phyloP scores from a whole-genome alignment of 2,113 vertebrate genomes.

The Aviceda subcristata region DNA sequence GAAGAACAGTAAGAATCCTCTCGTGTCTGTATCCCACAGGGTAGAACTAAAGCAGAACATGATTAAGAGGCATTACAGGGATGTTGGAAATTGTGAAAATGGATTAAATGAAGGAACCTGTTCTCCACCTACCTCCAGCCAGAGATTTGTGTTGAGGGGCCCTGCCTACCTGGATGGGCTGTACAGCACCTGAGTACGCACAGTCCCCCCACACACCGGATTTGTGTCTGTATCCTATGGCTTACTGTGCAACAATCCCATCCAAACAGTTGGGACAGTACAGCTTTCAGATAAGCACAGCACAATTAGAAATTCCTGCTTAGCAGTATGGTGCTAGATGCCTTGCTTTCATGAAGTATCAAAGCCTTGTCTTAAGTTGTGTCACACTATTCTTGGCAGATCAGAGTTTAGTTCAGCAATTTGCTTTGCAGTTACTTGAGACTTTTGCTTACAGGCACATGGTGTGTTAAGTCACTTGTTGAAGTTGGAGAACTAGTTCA shows the following conservation, averaged over 20 bases:
- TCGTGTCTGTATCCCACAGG: background rate
- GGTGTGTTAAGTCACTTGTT: background rate
- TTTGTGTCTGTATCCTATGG: background rate
- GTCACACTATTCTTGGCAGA: background rate
- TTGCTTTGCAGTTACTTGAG: background rate
- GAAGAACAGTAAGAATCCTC: constrained; percentile 86
- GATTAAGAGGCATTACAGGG: background rate
- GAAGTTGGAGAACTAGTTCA: background rate
- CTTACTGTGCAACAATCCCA: background rate
- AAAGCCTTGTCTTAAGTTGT: background rate
- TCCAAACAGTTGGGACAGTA: accelerated
- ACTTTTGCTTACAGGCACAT: accelerated
- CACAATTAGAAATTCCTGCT: background rate
- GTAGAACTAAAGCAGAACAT: background rate
- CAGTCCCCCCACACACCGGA: no score
- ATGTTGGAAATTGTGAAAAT: background rate
- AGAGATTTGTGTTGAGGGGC: background rate
- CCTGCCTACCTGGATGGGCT: background rate
- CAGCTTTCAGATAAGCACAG: background rate
- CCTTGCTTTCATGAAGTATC: background rate
- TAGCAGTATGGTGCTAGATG: background rate
- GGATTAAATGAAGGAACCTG: background rate
- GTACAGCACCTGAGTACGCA: background rate
- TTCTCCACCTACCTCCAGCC: background rate
- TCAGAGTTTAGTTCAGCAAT: background rate